phyloP scores from a whole-genome alignment of 1,140 invertebrate genomes.

The Apis dorsata region DNA sequence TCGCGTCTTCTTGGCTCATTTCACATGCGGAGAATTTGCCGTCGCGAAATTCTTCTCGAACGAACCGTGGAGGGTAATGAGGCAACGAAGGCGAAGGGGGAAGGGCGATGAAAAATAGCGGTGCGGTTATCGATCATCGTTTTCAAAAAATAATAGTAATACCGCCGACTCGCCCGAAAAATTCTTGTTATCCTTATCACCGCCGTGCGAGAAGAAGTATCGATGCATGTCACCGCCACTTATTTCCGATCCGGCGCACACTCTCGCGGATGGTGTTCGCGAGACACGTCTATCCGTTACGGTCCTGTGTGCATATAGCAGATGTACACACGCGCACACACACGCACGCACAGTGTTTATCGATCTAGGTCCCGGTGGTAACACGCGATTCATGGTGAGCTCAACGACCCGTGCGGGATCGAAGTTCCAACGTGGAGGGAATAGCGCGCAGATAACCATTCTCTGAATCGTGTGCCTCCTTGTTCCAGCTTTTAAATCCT shows the following conservation, averaged over 20 bases:
- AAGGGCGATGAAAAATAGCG: not conserved
- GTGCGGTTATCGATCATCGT: not conserved
- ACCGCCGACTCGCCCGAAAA: too few species aligned
- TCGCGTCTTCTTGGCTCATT: slow-evolving; percentile 16
- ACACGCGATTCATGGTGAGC: slow-evolving; percentile 51
- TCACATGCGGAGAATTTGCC: not conserved
- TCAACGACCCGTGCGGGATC: slow-evolving; percentile 52
- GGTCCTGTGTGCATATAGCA: not conserved
- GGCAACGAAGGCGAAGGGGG: not conserved
- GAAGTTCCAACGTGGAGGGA: slow-evolving; percentile 25
- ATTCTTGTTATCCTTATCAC: not conserved
- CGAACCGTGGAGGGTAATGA: not conserved
- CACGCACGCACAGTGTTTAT: slow-evolving; percentile 22
- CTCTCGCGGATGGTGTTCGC: not conserved
- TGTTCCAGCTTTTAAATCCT: not conserved
- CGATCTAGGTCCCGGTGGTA: slow-evolving; percentile 30
- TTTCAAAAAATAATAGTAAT: not conserved
- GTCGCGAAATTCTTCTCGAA: not conserved
- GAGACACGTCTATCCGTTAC: slow-evolving; percentile 16
- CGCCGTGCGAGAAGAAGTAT: too few species aligned
- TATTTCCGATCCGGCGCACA: not conserved
- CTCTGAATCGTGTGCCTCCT: not conserved
- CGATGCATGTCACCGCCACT: not conserved
- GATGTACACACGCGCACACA: too few species aligned
- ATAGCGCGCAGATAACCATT: slow-evolving; percentile 12